These are phyloP conservation scores for Miichthys miiuy DNA, from an alignment of 2,797 vertebrate species.

Conservation along the genomic window DNA sequence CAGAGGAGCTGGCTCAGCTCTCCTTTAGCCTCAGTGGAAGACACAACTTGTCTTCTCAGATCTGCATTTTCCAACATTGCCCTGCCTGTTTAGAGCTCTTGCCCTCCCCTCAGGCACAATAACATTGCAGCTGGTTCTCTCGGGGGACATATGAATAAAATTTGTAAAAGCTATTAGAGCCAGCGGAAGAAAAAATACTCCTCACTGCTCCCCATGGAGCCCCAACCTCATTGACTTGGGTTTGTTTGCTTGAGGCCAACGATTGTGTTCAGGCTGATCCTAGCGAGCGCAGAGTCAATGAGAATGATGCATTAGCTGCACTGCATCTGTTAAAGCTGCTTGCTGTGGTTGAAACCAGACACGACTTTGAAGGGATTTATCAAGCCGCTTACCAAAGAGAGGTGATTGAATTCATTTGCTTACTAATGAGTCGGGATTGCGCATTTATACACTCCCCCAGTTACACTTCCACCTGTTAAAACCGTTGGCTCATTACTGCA, in stretches of 20 bases:
- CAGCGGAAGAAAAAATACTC: constrained; percentile 45
- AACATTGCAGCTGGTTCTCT: constrained; percentile 56
- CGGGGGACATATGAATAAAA: constrained; percentile 72
- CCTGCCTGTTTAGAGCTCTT: constrained; percentile 9
- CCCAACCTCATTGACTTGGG: constrained; percentile 64
- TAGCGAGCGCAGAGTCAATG: constrained; percentile 51
- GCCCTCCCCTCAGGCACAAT: constrained; percentile 44
- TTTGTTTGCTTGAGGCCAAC: constrained; percentile 71
- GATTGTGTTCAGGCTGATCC: constrained; percentile 54
- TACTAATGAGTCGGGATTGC: constrained; percentile 73
- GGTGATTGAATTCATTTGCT: constrained; percentile 79
- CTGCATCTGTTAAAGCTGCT: constrained; percentile 70
- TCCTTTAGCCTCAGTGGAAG: constrained; percentile 27
- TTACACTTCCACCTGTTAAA: constrained; percentile 70
- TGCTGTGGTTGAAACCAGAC: constrained; percentile 59
- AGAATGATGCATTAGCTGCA: constrained; percentile 66
- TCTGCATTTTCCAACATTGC: constrained; percentile 45
- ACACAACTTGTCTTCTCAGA: constrained; percentile 45
- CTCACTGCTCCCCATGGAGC: constrained; percentile 55
- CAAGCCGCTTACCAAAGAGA: constrained; percentile 70
- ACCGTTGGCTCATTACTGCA: constrained; percentile 67
- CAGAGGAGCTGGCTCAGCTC: constrained; percentile 6
- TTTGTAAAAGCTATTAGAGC: constrained; percentile 62
- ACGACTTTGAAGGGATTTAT: constrained; percentile 73
- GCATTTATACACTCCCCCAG: constrained; percentile 59